Conservation (phyloP, 2,888 invertebrate species). For the Leptinotarsa haldemani region DNA sequence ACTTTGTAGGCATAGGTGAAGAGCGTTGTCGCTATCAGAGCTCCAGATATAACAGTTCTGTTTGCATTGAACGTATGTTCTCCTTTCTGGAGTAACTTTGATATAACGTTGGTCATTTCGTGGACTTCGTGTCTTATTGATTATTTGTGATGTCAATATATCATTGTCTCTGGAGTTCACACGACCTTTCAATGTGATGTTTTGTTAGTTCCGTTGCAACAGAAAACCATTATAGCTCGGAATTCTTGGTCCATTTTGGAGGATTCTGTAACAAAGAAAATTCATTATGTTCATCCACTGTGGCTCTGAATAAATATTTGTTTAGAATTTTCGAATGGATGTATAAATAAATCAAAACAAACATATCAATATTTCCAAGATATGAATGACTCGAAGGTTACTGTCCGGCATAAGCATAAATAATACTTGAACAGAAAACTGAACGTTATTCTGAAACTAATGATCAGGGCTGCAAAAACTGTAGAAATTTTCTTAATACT, state of each 20-base stretch:
- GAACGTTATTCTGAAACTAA: too few species aligned
- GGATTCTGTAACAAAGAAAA: neutral
- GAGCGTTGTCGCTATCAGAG: constrained; percentile 71
- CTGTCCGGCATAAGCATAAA: too few species aligned
- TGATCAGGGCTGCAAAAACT: too few species aligned
- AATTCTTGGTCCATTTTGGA: neutral
- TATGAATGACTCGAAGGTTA: too few species aligned
- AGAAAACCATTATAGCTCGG: neutral
- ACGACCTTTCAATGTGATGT: neutral
- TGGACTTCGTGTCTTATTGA: neutral
- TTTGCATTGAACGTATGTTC: constrained; percentile 70
- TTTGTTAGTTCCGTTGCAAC: neutral
- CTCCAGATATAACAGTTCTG: constrained; percentile 71
- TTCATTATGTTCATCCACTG: neutral
- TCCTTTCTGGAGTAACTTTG: constrained; percentile 73
- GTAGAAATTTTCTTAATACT: too few species aligned
- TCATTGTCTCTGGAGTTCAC: neutral
- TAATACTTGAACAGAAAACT: too few species aligned
- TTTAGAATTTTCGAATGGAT: too few species aligned
- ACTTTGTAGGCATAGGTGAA: constrained; percentile 71
- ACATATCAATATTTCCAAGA: too few species aligned
- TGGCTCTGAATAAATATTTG: too few species aligned
- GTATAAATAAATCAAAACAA: too few species aligned
- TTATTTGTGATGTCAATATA: neutral
- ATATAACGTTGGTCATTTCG: constrained; percentile 73